phyloP scores from a whole-genome alignment of 2,113 vertebrate species.

The Atlantisia rogersi region DNA sequence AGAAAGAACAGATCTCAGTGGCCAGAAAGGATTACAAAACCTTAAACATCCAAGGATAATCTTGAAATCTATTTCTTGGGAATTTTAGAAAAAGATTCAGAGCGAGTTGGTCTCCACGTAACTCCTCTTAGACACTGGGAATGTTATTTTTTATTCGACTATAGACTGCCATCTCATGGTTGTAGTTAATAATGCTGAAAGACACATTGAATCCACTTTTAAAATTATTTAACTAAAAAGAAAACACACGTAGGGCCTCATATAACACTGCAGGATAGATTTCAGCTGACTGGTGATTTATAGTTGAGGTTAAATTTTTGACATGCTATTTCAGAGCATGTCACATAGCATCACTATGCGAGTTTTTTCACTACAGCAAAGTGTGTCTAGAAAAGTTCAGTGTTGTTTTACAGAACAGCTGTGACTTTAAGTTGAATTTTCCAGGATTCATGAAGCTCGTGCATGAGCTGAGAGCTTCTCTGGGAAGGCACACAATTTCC shows the following conservation, averaged over 20 bases:
- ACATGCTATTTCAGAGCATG: not conserved
- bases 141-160: not conserved
- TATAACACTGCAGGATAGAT: not conserved
- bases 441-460: not conserved
- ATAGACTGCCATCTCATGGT: slow-evolving; percentile 51
- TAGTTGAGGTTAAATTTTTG: not conserved
- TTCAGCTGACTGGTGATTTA: not conserved
- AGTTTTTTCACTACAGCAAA: not conserved
- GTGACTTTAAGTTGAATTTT: not conserved
- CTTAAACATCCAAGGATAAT: not conserved
- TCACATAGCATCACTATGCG: not conserved
- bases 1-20: not conserved
- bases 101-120: not conserved
- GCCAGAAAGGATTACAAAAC: not conserved
- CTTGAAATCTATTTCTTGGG: not conserved
- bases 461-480: not conserved
- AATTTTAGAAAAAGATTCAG: not conserved
- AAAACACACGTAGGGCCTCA: not conserved
- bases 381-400: not conserved
- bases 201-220: not conserved
- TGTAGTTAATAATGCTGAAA: slow-evolving; percentile 4
- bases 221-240: not conserved
- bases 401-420: not conserved
- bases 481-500: not conserved
- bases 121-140: not conserved